phyloP scores from a whole-genome alignment of 2,113 vertebrate genomes.

The Electrona antarctica region DNA sequence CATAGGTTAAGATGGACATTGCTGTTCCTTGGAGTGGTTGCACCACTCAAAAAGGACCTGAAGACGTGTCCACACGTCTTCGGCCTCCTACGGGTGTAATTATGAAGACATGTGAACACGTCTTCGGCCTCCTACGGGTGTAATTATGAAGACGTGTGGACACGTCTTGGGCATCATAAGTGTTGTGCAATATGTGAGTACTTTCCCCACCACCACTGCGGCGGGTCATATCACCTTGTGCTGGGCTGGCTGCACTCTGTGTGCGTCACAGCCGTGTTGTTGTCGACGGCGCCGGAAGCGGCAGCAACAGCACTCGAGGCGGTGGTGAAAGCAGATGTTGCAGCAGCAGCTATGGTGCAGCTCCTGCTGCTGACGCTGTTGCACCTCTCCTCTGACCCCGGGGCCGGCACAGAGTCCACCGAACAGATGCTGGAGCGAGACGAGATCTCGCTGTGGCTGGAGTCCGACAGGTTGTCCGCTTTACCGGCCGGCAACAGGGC shows the following conservation, averaged over 20 bases:
- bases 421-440: slow-evolving; percentile 95
- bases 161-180: too few relatives aligned
- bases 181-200: too few relatives aligned
- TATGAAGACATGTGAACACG: too few relatives aligned
- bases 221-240: slow-evolving; percentile 76
- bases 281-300: slow-evolving; percentile 68
- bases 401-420: slow-evolving; percentile 85
- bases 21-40: too few relatives aligned
- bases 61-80: too few relatives aligned
- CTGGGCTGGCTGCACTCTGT: slow-evolving; percentile 80
- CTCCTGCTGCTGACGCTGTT: slow-evolving; percentile 70
- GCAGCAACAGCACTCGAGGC: slow-evolving; percentile 14
- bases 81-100: too few relatives aligned
- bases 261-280: slow-evolving; percentile 59
- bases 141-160: too few relatives aligned
- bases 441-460: slow-evolving; percentile 95
- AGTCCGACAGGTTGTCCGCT: slow-evolving; percentile 90
- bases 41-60: too few relatives aligned
- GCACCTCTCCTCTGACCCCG: slow-evolving; percentile 79
- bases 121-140: too few relatives aligned
- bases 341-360: slow-evolving; percentile 50
- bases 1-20: too few relatives aligned
- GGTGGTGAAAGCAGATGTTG: slow-evolving; percentile 34
- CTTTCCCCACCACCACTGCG: too few relatives aligned
- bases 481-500: slow-evolving; percentile 82